Base-by-base conservation (phyloP, 2,797 vertebrate species). In the Tragelaphus oryx region DNA sequence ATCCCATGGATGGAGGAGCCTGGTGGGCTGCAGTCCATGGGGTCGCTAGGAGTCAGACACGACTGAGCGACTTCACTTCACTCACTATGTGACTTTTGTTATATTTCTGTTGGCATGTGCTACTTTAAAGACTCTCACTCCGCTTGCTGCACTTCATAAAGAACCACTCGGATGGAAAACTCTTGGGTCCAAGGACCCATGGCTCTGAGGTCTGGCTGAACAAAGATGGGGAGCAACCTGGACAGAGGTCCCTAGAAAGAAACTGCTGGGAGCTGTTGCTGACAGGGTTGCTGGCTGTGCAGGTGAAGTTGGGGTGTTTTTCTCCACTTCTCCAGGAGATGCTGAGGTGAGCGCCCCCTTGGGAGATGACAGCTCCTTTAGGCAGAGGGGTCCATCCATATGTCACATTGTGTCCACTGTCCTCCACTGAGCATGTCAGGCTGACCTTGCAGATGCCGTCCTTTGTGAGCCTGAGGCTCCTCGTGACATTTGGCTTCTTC, bases 211-310 rank as follows among this genome's bases (percentile, higher is more conserved):
- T 52, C 76, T 26, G 18, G n/a, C 9, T 26, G 48, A 87, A 83
- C 16, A 68, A 57, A 20, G 28, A 37, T 2, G 14, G 81, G 65
- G 30, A 68, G 11, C 37, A 75, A 95, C 86, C 89, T 92, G 87
- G 76, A 95, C 82, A 94, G 82, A 83, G 12, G 37, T 57, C 16
- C 8, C 17, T 26, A 52, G 76, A 26, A 48, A 44, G 41, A 75
- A 94, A 94, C 9, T 55, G 46, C 68, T 6, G 6, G 83, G 96
- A 96, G 65, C 88, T 94, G 48, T 28, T 96, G 93, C 88, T 96
- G 95, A 92, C 50, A 16, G 91, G 91, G 78, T 84, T 96, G 22
- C 48, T 92, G 81, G 60, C n/a, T 9, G 18, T 95, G 76, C 89
- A 90, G 0, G 17, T 90, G 44, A 90, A 16, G 14, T 22, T 92